Base-by-base conservation (phyloP, 92 coral and sea anemone genomes). In the Zoanthus sociatus region DNA sequence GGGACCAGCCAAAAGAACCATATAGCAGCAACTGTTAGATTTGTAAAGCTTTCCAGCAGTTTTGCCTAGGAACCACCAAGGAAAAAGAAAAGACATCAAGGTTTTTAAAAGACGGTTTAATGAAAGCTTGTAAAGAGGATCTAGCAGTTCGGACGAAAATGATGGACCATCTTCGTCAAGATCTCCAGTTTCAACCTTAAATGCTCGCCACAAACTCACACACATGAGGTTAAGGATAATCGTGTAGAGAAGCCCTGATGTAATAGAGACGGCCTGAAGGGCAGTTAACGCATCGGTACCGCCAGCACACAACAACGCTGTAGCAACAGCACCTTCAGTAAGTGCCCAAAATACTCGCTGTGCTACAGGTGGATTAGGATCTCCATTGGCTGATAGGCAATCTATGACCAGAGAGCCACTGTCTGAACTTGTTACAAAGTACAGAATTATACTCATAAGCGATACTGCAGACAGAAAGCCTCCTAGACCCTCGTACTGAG, bases 151-250 rank as follows among this genome's bases (percentile, higher is more conserved):
- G 46, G 93, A 86, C 70, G 90, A 84, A 69, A 94, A 95, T 42
- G 84, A 87, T 8, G 95, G 96, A 3, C 95, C 97, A 50, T 92
- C 76, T 17, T 92, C 87, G 76, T 95, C 95, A 48, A 90, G 73
- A 73, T 95, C 98, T 3, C 98, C 98, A 61, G 86, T 82, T 67
- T 95, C 98, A 26, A 90, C 76, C 86, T 94, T 94, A 50, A 95
- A 72, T 4, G 92, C 94, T 75, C 98, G 78, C 98, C 98, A 95
- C 66, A 95, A 63, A 15, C 93, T 84, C 32, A 95, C 95, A 66
- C 97, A 95, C 92, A 95, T 87, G 69, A 95, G 92, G 74, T 91
- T 94, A 16, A 95, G 93, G 11, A 95, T 83, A 78, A 94, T 76
- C 0, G 98, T 95, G 91, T 93, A 95, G 18, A 94, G 77, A 53